A percentile compares a stretch with the other conserved stretches of the same genome.
These are phyloP conservation scores for Tupaia tana DNA, from an alignment of 2,113 vertebrate species.

Conservation along the genomic window DNA sequence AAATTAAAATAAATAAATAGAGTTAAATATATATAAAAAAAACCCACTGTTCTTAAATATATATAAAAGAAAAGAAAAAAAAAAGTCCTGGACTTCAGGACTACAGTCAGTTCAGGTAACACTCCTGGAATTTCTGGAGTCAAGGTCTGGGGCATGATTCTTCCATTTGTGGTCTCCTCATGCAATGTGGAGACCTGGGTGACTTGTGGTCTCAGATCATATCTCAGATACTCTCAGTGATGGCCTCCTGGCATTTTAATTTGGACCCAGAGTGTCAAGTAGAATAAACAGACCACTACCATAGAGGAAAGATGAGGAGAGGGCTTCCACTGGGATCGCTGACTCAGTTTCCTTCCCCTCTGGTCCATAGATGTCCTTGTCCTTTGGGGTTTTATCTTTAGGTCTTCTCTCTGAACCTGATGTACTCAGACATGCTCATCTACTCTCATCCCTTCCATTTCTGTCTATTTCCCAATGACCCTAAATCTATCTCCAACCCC, in stretches of 20 bases:
- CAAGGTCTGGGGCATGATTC: not conserved
- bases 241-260: not conserved
- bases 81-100: not conserved
- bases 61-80: not conserved
- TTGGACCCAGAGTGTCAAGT: not conserved
- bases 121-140: not conserved
- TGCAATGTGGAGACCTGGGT: not conserved
- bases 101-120: not conserved
- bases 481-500: not conserved
- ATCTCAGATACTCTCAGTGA: not conserved
- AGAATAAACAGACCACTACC: not conserved
- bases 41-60: not conserved
- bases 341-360: not conserved
- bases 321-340: not conserved
- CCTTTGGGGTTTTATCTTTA: not conserved
- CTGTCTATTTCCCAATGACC: not conserved
- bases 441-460: not conserved
- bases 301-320: not conserved
- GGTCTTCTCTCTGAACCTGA: not conserved
- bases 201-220: not conserved
- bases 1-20: too few species aligned
- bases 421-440: not conserved
- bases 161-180: not conserved
- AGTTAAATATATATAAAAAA: too few species aligned
- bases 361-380: not conserved